phyloP scores from a whole-genome alignment of 2,113 vertebrate species.

The Anolis carolinensis region DNA sequence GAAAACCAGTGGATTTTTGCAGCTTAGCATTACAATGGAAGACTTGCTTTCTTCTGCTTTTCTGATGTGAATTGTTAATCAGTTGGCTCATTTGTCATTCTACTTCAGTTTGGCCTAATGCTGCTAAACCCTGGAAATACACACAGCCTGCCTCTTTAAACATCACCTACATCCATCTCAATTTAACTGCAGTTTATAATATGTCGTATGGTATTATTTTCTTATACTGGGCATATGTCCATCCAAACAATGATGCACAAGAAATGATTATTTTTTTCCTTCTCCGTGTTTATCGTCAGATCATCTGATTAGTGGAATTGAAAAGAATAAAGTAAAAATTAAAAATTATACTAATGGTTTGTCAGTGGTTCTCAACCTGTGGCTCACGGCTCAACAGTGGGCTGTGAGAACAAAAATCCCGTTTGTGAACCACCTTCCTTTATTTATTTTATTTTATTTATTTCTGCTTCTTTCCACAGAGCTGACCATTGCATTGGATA shows the following conservation, averaged over 20 bases:
- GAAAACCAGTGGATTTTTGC: not conserved
- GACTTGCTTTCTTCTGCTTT: not conserved
- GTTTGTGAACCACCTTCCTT: too few species aligned
- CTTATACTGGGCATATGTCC: conserved; percentile 3
- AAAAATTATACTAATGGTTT: accelerated
- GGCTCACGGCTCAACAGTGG: too few species aligned
- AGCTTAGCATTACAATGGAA: not conserved
- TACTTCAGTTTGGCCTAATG: conserved; percentile 6
- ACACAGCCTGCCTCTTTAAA: not conserved
- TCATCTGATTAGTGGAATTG: not conserved
- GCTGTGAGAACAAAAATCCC: too few species aligned
- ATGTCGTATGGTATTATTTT: not conserved
- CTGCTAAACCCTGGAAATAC: not conserved
- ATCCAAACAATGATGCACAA: not conserved
- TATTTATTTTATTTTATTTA: too few species aligned
- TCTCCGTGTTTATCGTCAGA: not conserved
- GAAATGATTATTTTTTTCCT: not conserved
- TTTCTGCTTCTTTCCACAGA: too few species aligned
- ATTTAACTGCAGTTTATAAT: not conserved
- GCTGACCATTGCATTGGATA: too few species aligned
- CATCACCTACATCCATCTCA: not conserved
- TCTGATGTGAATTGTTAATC: conserved; percentile 3
- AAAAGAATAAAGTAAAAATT: not conserved
- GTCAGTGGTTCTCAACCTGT: too few species aligned
- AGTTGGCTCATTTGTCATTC: conserved; percentile 1